Evolutionary conservation across 35 echinoderm and acorn worm genomes (phyloP).

Genomic region (Apostichopus parvimensis): DNA sequence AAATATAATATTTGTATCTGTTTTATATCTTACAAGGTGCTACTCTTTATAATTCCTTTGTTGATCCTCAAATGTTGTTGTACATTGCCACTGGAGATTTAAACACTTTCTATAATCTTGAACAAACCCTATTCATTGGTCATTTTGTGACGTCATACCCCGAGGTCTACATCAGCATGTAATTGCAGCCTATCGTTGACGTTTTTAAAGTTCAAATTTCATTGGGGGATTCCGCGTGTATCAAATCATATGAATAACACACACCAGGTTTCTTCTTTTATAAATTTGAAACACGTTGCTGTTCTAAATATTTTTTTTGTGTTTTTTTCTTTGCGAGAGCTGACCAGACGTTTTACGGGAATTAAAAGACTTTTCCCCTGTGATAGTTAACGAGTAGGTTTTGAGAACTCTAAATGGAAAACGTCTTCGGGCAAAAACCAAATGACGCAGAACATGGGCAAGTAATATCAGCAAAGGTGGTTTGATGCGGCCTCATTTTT

Average conservation of each 20-base stretch:
- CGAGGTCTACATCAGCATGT: background rate
- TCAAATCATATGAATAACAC: background rate
- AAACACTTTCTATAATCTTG: background rate
- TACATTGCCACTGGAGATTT: background rate
- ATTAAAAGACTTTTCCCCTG: background rate
- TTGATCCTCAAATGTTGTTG: background rate
- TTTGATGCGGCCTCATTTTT: background rate
- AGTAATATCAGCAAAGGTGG: background rate
- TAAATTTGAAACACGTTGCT: constrained; percentile 1
- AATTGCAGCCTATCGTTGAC: background rate
- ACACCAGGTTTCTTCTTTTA: background rate
- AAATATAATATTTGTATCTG: too few species aligned
- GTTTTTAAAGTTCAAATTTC: background rate
- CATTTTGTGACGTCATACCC: background rate
- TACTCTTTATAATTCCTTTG: too few species aligned
- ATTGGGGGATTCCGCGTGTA: background rate
- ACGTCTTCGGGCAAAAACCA: background rate
- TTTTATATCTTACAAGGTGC: too few species aligned
- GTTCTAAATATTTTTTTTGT: background rate
- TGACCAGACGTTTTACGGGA: background rate
- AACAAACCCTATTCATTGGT: background rate
- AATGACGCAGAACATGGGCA: background rate
- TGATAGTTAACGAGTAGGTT: background rate
- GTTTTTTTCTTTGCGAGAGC: background rate
- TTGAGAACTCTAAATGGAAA: background rate